phyloP scores from a whole-genome alignment of 2,113 vertebrate species.

The Gambusia holbrooki region DNA sequence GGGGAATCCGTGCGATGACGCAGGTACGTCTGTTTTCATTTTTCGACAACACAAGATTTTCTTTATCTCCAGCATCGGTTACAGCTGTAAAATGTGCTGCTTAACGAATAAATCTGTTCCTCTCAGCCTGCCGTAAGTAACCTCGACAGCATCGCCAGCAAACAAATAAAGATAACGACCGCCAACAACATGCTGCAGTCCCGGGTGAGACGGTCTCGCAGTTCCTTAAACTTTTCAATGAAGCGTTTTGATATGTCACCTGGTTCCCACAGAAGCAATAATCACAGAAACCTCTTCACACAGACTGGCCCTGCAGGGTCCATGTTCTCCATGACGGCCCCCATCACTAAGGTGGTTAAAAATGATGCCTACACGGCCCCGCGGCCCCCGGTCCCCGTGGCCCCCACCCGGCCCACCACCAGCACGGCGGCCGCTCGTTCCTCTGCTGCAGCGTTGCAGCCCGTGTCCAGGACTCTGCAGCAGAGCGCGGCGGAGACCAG shows the following conservation, averaged over 20 bases:
- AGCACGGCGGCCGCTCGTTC: slow-evolving; percentile 65
- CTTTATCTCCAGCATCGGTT: not conserved
- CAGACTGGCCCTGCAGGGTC: slow-evolving; percentile 82
- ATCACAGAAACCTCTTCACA: not conserved
- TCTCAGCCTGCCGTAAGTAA: slow-evolving; percentile 62
- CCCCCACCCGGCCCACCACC: slow-evolving; percentile 64
- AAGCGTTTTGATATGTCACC: no score
- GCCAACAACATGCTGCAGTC: slow-evolving; percentile 82
- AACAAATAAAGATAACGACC: slow-evolving; percentile 90
- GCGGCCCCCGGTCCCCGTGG: slow-evolving; percentile 74
- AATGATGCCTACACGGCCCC: slow-evolving; percentile 93
- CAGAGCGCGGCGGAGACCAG: slow-evolving; percentile 58
- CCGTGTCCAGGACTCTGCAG: slow-evolving; percentile 86
- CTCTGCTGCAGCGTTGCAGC: slow-evolving; percentile 81
- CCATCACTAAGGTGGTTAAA: slow-evolving; percentile 97
- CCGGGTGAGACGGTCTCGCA: slow-evolving; percentile 76
- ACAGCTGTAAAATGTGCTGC: not conserved
- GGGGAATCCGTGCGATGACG: slow-evolving; percentile 64
- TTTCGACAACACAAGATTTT: not conserved
- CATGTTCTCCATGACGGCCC: slow-evolving; percentile 85
- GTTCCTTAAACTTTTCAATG: not conserved
- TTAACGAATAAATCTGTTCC: slow-evolving; percentile 2
- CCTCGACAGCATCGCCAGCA: slow-evolving; percentile 81
- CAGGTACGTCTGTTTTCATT: slow-evolving; percentile 55
- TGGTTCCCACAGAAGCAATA: no score